A percentile compares a stretch with the other conserved stretches of the same genome.
These are phyloP conservation scores for Diadumene lineata DNA, from an alignment of 92 coral and sea anemone genomes.

Conservation along the genomic window DNA sequence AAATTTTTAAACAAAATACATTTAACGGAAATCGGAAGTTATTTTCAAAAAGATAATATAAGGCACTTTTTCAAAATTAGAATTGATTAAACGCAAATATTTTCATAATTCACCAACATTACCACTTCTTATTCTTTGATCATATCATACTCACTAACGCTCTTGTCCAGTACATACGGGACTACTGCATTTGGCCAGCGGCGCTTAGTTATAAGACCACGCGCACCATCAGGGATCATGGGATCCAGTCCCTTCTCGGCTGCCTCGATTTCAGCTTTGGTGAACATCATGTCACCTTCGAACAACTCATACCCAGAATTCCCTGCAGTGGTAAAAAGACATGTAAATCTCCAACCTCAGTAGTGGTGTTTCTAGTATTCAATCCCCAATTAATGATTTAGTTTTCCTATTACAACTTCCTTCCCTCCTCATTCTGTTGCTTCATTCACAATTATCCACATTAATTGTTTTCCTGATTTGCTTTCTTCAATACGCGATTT, in stretches of 20 bases:
- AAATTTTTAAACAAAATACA: no score
- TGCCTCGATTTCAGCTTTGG: constrained; percentile 46
- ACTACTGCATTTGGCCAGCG: constrained; percentile 79
- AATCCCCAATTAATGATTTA: neutral
- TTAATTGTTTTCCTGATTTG: no score
- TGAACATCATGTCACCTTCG: constrained; percentile 74
- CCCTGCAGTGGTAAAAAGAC: constrained; percentile 6
- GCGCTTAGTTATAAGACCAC: constrained; percentile 42
- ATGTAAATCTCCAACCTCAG: neutral
- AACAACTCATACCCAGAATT: constrained; percentile 42
- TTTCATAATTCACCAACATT: no score
- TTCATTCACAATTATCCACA: neutral
- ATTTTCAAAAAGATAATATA: no score
- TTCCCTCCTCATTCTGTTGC: neutral
- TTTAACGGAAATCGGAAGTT: no score
- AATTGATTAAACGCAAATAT: no score
- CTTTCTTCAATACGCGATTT: no score
- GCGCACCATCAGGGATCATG: constrained; percentile 29
- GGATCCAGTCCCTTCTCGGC: constrained; percentile 62
- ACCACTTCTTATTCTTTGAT: no score
- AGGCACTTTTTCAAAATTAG: no score
- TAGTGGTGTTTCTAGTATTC: neutral
- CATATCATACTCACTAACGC: constrained; percentile 77
- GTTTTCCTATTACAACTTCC: neutral
- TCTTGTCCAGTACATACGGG: constrained; percentile 58